Evolutionary conservation across 2,888 invertebrate genomes (phyloP).

Genomic region (Thumatha senex): DNA sequence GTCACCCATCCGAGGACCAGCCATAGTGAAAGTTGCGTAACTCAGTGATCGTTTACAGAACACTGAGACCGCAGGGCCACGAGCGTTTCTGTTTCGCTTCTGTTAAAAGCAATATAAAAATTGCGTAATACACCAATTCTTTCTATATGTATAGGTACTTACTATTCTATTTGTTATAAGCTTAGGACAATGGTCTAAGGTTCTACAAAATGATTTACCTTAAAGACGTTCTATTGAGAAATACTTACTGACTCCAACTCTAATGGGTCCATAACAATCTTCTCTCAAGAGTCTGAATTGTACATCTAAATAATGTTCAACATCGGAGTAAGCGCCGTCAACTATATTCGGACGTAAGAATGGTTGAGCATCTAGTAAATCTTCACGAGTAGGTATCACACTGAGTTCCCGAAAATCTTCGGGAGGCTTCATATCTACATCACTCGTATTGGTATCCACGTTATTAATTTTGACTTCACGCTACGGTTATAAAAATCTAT

Average conservation of each 20-base stretch:
- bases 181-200: too few species aligned
- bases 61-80: too few species aligned
- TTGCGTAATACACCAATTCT: too few species aligned
- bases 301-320: constrained; percentile 90
- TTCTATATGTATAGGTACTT: too few species aligned
- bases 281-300: constrained; percentile 91
- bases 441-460: neutral
- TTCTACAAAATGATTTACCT: too few species aligned
- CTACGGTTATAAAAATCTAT: neutral
- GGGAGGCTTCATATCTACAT: constrained; percentile 48
- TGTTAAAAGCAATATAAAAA: too few species aligned
- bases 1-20: too few species aligned
- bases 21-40: too few species aligned
- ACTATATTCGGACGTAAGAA: constrained; percentile 80
- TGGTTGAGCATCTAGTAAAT: constrained; percentile 50
- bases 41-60: too few species aligned
- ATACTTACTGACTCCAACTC: constrained; percentile 83
- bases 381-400: constrained; percentile 55
- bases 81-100: too few species aligned
- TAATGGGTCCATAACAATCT: constrained; percentile 89
- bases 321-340: constrained; percentile 83
- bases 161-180: too few species aligned
- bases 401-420: constrained; percentile 62
- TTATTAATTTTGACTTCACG: neutral
- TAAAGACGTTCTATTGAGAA: too few species aligned